A percentile compares a stretch with the other conserved stretches of the same genome.
Conservation (phyloP, 1,140 invertebrate genomes). For the Limonius californicus region DNA sequence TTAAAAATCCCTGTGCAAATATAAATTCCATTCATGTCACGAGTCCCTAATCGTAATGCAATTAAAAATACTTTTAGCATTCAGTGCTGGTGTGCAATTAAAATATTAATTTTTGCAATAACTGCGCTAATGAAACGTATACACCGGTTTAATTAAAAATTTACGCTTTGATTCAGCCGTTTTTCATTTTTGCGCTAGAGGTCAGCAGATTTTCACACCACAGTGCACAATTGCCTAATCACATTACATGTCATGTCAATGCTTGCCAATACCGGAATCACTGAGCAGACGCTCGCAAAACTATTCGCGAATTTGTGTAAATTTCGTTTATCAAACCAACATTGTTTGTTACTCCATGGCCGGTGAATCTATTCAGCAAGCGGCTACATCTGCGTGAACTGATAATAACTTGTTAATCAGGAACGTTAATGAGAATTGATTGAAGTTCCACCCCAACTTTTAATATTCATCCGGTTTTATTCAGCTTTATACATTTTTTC, state of each 20-base stretch:
- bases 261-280: slow-evolving; percentile 1
- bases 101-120: not conserved
- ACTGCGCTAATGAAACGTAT: not conserved
- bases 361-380: not conserved
- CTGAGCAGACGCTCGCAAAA: not conserved
- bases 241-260: slow-evolving; percentile 1
- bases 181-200: not conserved
- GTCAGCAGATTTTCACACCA: not conserved
- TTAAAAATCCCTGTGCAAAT: no score
- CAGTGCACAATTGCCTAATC: not conserved
- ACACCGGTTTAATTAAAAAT: not conserved
- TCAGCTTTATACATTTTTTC: no score
- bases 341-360: not conserved
- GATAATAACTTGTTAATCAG: not conserved
- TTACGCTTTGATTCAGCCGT: not conserved
- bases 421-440: not conserved
- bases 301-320: not conserved
- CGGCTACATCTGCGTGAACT: not conserved
- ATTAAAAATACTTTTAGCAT: no score
- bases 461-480: no score
- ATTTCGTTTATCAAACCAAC: not conserved
- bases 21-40: no score
- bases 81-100: not conserved
- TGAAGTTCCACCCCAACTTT: no score
- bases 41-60: no score